phyloP scores from a whole-genome alignment of 1,140 invertebrate species.

The Pogonognathellus flavescens region DNA sequence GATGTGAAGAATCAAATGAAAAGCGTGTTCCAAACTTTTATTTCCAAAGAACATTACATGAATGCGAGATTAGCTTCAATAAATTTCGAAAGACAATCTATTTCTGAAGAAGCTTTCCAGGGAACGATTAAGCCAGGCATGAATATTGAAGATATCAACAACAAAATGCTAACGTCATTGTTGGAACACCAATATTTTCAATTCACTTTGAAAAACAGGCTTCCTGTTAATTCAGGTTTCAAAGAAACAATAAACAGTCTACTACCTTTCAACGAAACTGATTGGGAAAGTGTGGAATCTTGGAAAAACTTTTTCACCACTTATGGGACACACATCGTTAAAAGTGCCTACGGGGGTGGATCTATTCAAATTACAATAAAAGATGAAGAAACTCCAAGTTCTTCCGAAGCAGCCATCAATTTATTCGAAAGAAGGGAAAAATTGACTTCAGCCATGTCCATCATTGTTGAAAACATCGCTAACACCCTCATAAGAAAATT shows the following conservation, averaged over 20 bases:
- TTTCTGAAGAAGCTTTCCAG: not conserved
- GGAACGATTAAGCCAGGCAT: not conserved
- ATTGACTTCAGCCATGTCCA: not conserved
- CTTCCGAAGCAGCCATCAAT: not conserved
- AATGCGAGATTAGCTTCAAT: not conserved
- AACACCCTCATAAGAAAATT: slow-evolving; percentile 5
- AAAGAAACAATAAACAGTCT: not conserved
- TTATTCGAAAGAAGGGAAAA: not conserved
- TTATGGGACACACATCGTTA: slow-evolving; percentile 51
- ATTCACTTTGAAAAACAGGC: not conserved
- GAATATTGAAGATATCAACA: not conserved
- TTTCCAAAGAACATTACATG: not conserved
- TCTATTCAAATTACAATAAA: slow-evolving; percentile 28
- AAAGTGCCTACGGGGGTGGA: slow-evolving; percentile 41
- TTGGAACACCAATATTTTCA: not conserved
- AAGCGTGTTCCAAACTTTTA: not conserved
- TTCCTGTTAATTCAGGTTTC: not conserved
- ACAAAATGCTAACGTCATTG: not conserved
- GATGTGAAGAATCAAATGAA: slow-evolving; percentile 13
- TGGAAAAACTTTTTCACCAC: slow-evolving; percentile 44
- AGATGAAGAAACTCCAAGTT: not conserved
- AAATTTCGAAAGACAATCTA: not conserved
- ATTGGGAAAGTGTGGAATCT: slow-evolving; percentile 31
- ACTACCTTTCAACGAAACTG: not conserved
- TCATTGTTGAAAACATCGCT: not conserved